These are phyloP conservation scores for Lordiphosa fenestrarum DNA, from an alignment of 2,888 invertebrate species.

Conservation along the genomic window DNA sequence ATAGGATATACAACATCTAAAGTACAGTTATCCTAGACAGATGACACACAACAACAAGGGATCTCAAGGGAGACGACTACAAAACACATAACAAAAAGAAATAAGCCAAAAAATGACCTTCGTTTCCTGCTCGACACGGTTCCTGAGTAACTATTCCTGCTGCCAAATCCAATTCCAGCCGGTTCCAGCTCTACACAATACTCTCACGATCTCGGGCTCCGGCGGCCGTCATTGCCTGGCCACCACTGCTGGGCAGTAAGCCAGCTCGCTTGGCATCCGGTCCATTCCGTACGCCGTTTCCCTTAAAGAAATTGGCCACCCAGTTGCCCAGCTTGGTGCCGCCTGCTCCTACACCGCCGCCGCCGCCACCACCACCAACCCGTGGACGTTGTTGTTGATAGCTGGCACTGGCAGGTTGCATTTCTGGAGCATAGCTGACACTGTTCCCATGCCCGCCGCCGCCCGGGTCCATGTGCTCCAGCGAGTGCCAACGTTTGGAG, in stretches of 20 bases:
- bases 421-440: slow-evolving; percentile 74
- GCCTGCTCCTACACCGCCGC: neutral
- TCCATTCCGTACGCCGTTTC: slow-evolving; percentile 86
- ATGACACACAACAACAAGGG: slow-evolving; percentile 16
- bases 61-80: slow-evolving; percentile 44
- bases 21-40: too few species aligned
- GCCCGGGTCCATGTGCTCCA: slow-evolving; percentile 84
- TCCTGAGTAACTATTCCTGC: slow-evolving; percentile 64
- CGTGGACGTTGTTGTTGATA: slow-evolving; percentile 34
- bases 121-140: slow-evolving; percentile 66
- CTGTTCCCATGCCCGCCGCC: slow-evolving; percentile 66
- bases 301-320: slow-evolving; percentile 88
- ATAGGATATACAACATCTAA: too few species aligned
- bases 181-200: slow-evolving; percentile 74
- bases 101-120: slow-evolving; percentile 53
- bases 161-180: slow-evolving; percentile 10
- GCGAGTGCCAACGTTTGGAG: slow-evolving; percentile 88
- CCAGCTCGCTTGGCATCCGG: slow-evolving; percentile 76
- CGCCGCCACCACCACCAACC: slow-evolving; percentile 7
- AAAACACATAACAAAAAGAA: slow-evolving; percentile 60
- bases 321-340: slow-evolving; percentile 83
- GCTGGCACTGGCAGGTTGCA: slow-evolving; percentile 25
- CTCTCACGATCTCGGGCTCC: slow-evolving; percentile 78
- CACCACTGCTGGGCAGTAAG: slow-evolving; percentile 73
- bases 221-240: slow-evolving; percentile 72